phyloP scores from a whole-genome alignment of 2,888 invertebrate species.

The Busseola fusca region DNA sequence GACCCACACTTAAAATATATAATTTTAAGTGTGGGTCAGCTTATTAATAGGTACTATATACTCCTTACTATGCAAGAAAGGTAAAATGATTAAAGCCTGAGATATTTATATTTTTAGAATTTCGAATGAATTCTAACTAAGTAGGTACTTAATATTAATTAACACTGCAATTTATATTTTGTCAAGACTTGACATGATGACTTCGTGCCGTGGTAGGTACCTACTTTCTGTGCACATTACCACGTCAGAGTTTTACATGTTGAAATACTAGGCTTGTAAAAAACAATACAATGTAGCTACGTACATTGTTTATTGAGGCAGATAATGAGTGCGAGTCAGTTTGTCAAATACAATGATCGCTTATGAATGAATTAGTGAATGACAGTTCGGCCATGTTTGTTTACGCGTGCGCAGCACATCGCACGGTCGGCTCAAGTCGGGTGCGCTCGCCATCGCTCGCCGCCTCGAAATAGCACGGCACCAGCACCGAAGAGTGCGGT shows the following conservation, averaged over 20 bases:
- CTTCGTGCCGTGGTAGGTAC: constrained; percentile 5
- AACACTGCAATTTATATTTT: constrained; percentile 25
- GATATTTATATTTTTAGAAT: constrained; percentile 14
- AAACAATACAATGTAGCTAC: constrained; percentile 48
- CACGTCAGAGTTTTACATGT: constrained; percentile 29
- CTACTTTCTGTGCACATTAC: constrained; percentile 16
- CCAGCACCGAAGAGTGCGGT: constrained; percentile 84
- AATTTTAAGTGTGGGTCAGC: too few species aligned
- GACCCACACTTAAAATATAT: not conserved
- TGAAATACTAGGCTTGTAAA: constrained; percentile 39
- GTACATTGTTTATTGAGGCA: constrained; percentile 54
- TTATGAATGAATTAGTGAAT: constrained; percentile 89
- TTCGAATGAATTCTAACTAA: constrained; percentile 11
- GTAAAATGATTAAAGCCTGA: not conserved
- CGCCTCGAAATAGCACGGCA: constrained; percentile 87
- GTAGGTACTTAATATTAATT: constrained; percentile 16
- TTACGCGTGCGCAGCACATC: constrained; percentile 83
- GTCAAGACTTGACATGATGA: constrained; percentile 33
- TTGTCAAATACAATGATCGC: constrained; percentile 84
- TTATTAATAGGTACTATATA: too few species aligned
- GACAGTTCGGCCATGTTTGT: constrained; percentile 88
- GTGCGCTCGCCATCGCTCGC: constrained; percentile 78
- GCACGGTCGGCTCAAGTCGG: constrained; percentile 80
- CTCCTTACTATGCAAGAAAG: not conserved
- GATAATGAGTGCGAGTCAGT: constrained; percentile 78